phyloP scores from a whole-genome alignment of 2,113 vertebrate species.

The Mastomys natalensis region DNA sequence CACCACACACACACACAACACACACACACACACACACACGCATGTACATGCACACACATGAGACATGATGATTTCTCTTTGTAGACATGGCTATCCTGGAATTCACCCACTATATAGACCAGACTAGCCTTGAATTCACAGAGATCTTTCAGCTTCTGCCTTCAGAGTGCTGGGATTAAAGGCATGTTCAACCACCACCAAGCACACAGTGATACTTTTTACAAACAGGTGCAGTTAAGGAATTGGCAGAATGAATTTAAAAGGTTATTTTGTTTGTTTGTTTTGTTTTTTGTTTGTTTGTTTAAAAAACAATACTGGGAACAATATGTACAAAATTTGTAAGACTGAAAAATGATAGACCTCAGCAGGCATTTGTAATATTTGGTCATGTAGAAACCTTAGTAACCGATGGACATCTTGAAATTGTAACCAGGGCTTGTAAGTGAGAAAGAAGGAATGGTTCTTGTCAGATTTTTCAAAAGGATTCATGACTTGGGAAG shows the following conservation, averaged over 20 bases:
- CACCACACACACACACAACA: too few relatives aligned
- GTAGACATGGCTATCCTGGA: not conserved
- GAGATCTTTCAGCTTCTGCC: not conserved
- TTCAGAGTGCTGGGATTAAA: not conserved
- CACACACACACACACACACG: too few relatives aligned
- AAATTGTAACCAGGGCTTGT: not conserved
- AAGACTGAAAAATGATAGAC: constrained; percentile 28
- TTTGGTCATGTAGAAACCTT: not conserved
- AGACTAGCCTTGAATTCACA: not conserved
- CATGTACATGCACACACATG: too few relatives aligned
- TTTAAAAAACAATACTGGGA: not conserved
- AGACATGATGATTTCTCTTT: not conserved
- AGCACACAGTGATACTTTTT: too few relatives aligned
- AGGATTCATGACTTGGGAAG: not conserved
- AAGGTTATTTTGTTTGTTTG: not conserved
- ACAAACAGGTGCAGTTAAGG: not conserved
- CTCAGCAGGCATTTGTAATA: constrained; percentile 27
- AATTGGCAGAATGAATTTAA: not conserved
- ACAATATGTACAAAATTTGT: not conserved
- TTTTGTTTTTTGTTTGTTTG: too few relatives aligned
- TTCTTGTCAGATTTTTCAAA: constrained; percentile 19
- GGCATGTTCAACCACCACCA: not conserved
- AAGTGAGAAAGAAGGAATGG: not conserved
- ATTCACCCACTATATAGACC: not conserved
- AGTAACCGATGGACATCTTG: not conserved